Conservation (phyloP, 1,140 invertebrate species). For the fruit fly (Drosophila melanogaster) region Release_6_plus_ISO1_MT NT_037436.4:19623501-19624000, state of each 20-base stretch:
- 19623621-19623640: neutral
- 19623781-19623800: constrained; percentile 18
- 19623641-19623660: neutral
- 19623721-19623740: neutral
- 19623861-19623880: constrained; percentile 58
- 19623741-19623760: neutral
- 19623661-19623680: neutral
- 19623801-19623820: constrained; percentile 60
- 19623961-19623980: neutral
- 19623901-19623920: constrained; percentile 69
- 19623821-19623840: constrained; percentile 61
- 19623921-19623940: constrained; percentile 82
- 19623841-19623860: constrained; percentile 68
- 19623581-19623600: neutral
- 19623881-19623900: constrained; percentile 52
- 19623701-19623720: neutral
- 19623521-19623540: neutral
- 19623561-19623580: neutral
- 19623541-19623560: neutral
- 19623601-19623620: neutral
- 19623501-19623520: too few relatives aligned
- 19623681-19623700: neutral
- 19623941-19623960: constrained; percentile 48
- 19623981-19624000: constrained; percentile 66
- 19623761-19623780: too few relatives aligned